Evolutionary conservation across 2,113 vertebrate genomes (phyloP), one percentile per base, ranked within the genome.

Genomic region (Festucalex cinctus): DNA sequence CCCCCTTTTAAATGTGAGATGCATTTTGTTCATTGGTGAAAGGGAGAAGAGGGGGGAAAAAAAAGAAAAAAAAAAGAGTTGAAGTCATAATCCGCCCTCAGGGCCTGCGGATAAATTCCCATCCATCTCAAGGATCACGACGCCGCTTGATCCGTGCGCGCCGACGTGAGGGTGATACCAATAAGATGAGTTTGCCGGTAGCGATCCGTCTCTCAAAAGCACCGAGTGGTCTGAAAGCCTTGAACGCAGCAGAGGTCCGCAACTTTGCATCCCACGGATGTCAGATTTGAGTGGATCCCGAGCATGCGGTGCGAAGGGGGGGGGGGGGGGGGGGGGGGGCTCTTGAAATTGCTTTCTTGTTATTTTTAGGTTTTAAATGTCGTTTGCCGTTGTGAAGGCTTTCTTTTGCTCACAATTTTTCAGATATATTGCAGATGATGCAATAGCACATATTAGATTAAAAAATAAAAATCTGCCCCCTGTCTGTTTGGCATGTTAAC

Each of bases 81-180:
- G 0, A 51, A 49, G 37, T 67, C 60, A 48, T 36, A 74, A 66
- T 46, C 32, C 46, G 19, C 74, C 76, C 59, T 54, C 9, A 0
- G 67, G 70, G 51, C 17, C 28, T 7, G 16, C 60, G 69, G 64
- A 68, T 78, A 76, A 73, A 28, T 80, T 80, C 51, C 67, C 66
- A 63, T 75, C 75, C 62, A 53, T 63, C 71, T 72, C 41, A 28
- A 17, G 60, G 28, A 53, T 78, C 32, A 5, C 68, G 69, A 64
- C 54, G 60, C 64, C 41, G 4, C 39, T 65, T 81, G 65, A 84
- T 83, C 73, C 65, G 24, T 51, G 68, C 19, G 67, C 74, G 53
- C 68, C 32, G 81, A 83, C 78, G 76, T 85, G 81, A 81, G 63
- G 20, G 4, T 0, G 61, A 70, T 79, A 68, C 80, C 71, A 78